These are phyloP conservation scores for Babyrousa celebensis DNA, from an alignment of 2,797 vertebrate genomes.

Conservation along the genomic window DNA sequence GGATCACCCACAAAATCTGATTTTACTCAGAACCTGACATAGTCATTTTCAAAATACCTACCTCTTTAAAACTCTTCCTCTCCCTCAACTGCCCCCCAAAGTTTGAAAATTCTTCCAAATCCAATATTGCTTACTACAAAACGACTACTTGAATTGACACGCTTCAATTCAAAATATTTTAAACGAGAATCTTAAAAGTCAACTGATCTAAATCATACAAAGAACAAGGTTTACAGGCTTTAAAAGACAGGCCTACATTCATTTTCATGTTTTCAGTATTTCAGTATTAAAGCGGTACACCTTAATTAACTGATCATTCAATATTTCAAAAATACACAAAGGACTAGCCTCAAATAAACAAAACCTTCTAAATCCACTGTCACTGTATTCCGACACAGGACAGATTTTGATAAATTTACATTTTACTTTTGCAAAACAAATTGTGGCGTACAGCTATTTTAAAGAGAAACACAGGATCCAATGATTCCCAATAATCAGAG, in stretches of 20 bases:
- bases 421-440: conserved; percentile 91
- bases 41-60: conserved; percentile 70
- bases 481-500: conserved; percentile 82
- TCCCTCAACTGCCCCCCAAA: conserved; percentile 26
- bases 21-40: conserved; percentile 71
- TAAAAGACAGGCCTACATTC: conserved; percentile 48
- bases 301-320: conserved; percentile 68
- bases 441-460: conserved; percentile 82
- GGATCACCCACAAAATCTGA: conserved; percentile 66
- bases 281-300: conserved; percentile 81
- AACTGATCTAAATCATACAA: conserved; percentile 83
- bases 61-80: conserved; percentile 69
- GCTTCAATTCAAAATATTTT: conserved; percentile 84
- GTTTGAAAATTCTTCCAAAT: conserved; percentile 85
- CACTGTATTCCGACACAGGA: conserved; percentile 83
- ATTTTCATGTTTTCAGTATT: conserved; percentile 73
- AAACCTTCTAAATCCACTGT: conserved; percentile 85
- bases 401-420: conserved; percentile 89
- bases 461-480: conserved; percentile 82
- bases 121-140: conserved; percentile 67
- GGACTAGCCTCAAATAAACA: conserved; percentile 84
- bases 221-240: conserved; percentile 69
- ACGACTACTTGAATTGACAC: conserved; percentile 55
- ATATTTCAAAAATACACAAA: conserved; percentile 80
- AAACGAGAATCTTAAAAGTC: conserved; percentile 83